These are phyloP conservation scores for Sphaerophoria taeniata DNA, from an alignment of 2,888 invertebrate genomes.

Conservation along the genomic window DNA sequence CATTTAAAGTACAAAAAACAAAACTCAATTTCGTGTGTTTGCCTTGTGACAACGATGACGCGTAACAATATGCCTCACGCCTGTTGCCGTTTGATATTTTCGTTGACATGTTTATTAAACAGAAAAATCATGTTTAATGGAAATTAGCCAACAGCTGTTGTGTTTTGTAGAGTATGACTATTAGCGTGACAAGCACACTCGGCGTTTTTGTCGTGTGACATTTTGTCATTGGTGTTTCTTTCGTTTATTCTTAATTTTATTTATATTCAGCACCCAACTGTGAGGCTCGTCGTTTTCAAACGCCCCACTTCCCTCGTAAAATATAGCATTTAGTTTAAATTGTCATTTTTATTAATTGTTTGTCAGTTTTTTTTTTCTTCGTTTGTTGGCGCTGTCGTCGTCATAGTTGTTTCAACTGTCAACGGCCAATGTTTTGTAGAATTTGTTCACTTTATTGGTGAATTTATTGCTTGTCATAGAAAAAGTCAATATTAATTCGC, in stretches of 20 bases:
- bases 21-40: too few relatives aligned
- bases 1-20: neutral
- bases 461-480: slow-evolving; percentile 55
- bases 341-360: slow-evolving; percentile 69
- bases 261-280: neutral
- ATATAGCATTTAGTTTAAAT: slow-evolving; percentile 51
- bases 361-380: slow-evolving; percentile 37
- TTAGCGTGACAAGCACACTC: slow-evolving; percentile 43
- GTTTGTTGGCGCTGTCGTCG: slow-evolving; percentile 8
- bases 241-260: neutral
- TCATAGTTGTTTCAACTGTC: slow-evolving; percentile 21
- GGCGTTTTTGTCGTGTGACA: slow-evolving; percentile 39
- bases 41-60: neutral
- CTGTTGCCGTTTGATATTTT: slow-evolving; percentile 29
- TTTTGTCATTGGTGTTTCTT: slow-evolving; percentile 48
- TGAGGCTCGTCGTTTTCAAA: neutral
- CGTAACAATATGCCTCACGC: neutral
- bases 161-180: slow-evolving; percentile 22
- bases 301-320: slow-evolving; percentile 37
- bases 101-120: slow-evolving; percentile 73
- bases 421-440: slow-evolving; percentile 26
- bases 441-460: slow-evolving; percentile 30
- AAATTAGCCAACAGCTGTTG: slow-evolving; percentile 73
- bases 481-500: slow-evolving; percentile 55
- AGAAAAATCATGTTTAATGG: slow-evolving; percentile 67